Base-by-base conservation (phyloP, 1,140 invertebrate genomes). In the Zaprionus taronus region DNA sequence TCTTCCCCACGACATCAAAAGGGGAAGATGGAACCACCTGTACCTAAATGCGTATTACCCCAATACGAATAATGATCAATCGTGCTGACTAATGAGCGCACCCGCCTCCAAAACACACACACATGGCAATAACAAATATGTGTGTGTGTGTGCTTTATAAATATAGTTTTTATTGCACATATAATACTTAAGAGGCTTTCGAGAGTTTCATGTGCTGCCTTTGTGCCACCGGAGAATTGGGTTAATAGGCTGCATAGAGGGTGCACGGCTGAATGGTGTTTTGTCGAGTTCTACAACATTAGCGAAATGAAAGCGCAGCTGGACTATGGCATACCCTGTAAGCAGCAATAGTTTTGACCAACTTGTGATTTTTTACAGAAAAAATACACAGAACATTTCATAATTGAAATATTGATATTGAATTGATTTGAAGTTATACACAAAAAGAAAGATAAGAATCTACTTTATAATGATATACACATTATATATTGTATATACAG, bases 111-210 rank as follows among this genome's bases (percentile, higher is more conserved):
- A 31, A 72, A 61, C 55, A 58, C 51, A 11, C 20, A 4, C 20
- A 24, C 7, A n/a, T n/a, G 15, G 15, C 24, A 38, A 26, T 31
- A 7, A 31, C 28, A 28, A 28, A 28, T 2, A 7, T 0, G 24
- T 58, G 58, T 24, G 53, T 28, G 31, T 26, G n/a, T 24, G 38
- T 51, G 58, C 17, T 80, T 83, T 80, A 83, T 80, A 68, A 47
- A 72, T 83, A 72, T 83, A 72, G 67, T 69, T 84, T 80, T 85
- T 85, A 84, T 81, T 76, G 83, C 71, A 76, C 75, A 86, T 79
- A 55, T 79, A 55, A 76, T 79, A 64, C 56, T 72, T 69, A 85
- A 84, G 81, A 82, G 83, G 76, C 67, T 76, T 63, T 76, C 67
- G 56, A 86, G 80, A 82, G 83, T 79, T 85, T 67, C 64, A 72